phyloP scores from a whole-genome alignment of 2,888 invertebrate species.

The Hipparchia semele region DNA sequence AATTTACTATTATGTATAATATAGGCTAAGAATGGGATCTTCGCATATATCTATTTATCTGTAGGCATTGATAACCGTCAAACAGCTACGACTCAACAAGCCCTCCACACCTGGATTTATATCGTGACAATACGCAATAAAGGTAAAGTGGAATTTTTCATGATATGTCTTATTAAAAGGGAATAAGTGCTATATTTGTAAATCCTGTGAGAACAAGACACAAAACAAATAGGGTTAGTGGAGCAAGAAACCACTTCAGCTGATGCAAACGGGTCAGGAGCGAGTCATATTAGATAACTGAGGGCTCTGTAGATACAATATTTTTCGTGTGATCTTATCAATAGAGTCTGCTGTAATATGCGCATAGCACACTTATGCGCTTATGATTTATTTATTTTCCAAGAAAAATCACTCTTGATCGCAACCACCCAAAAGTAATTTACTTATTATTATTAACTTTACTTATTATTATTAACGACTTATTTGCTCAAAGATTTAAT shows the following conservation, averaged over 20 bases:
- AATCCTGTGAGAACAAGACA: conserved; percentile 45
- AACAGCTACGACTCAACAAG: conserved; percentile 57
- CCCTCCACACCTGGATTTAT: conserved; percentile 76
- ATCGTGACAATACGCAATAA: conserved; percentile 76
- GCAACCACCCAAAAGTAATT: too few relatives aligned
- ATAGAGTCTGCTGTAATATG: too few relatives aligned
- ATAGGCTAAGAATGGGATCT: background rate
- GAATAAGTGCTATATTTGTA: conserved; percentile 20
- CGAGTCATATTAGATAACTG: background rate
- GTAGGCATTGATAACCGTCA: conserved; percentile 50
- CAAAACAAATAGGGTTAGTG: conserved; percentile 66
- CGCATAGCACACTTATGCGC: too few relatives aligned
- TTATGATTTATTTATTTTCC: too few relatives aligned
- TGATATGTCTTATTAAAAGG: conserved; percentile 13
- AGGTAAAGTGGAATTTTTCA: conserved; percentile 46
- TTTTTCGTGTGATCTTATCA: background rate
- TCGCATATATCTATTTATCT: background rate
- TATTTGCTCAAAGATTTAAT: too few relatives aligned
- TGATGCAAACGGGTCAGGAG: conserved; percentile 53
- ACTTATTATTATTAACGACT: too few relatives aligned
- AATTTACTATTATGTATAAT: too few relatives aligned
- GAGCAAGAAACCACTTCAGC: conserved; percentile 71
- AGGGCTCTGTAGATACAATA: background rate
- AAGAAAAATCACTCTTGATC: too few relatives aligned
- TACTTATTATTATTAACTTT: too few relatives aligned